These are phyloP conservation scores for Gracilinanus agilis DNA, from an alignment of 2,113 vertebrate species.

Conservation along the genomic window DNA sequence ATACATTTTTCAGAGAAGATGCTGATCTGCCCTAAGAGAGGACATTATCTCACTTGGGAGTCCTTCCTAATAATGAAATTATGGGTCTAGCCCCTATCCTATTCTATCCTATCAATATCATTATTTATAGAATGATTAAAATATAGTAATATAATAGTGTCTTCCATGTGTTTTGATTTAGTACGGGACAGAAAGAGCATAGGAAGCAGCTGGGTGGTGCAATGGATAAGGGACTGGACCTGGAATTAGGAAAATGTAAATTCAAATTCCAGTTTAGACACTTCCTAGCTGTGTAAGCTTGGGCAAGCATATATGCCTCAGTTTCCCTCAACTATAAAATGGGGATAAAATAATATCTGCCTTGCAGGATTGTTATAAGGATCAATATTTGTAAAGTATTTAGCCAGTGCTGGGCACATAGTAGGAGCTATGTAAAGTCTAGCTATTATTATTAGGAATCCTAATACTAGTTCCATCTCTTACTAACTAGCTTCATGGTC, in stretches of 20 bases:
- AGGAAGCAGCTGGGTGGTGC: background rate
- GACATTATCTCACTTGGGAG: too few relatives aligned
- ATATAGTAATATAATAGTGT: background rate
- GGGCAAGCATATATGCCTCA: background rate
- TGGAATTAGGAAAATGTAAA: background rate
- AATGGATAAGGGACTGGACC: background rate
- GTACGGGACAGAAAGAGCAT: background rate
- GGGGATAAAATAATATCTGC: background rate
- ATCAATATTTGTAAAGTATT: background rate
- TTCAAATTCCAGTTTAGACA: background rate
- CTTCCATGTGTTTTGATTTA: background rate
- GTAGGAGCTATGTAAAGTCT: background rate
- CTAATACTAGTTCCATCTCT: background rate
- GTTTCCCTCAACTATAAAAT: background rate
- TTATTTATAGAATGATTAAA: background rate
- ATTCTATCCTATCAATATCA: background rate
- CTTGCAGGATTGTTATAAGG: background rate
- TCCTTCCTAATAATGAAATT: background rate
- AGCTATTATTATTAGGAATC: background rate
- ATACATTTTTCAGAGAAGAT: background rate
- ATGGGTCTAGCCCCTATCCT: background rate
- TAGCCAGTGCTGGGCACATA: background rate
- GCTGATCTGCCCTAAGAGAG: background rate
- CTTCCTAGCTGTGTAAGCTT: background rate
- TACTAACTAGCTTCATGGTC: too few relatives aligned